Base-by-base conservation (phyloP, 2,888 invertebrate genomes). In the Matsumyia berberina region DNA sequence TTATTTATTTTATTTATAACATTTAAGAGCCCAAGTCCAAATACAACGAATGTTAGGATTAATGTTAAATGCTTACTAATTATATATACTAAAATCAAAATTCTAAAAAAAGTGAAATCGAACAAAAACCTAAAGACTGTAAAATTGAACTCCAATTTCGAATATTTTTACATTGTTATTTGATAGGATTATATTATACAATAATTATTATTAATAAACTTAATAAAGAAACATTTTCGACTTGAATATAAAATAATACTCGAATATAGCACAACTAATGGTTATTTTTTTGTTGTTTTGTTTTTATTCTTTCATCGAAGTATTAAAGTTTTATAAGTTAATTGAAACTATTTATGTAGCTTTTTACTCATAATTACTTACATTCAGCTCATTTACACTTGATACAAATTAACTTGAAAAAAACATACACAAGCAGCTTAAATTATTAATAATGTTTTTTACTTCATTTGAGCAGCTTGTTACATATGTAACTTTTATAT, bases 1-100 rank as follows among this genome's bases (percentile, higher is more conserved):
- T 69, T 69, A 74, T 74, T 69, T 74, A 74, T 74, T 67, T 73
- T 66, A 60, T 57, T 74, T 64, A 53, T 67, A 49, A 17, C 46
- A 60, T 53, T 31, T 74, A 76, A 69, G 69, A 69, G 55, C 62
- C 69, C 49, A 81, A 81, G 60, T 81, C 69, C 62, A 81, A 69
- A 69, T 69, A 81, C 81, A 81, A 81, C 81, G 81, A 81, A 81
- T 81, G 9, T 57, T 70, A 78, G 57, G 33, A 70, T 55, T 62
- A 44, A 37, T 39, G 55, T 57, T n/a, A 69, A 62, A 53, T 51
- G 72, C 60, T 60, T 49, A 70, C 24, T 49, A 51, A 51, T 9
- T 55, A 8, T 35, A 8, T 35, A 46, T 24, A 37, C 3, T 31
- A 33, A 49, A 64, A 64, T 58, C 44, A 33, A 62, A 44, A 62